Evolutionary conservation across 2,888 invertebrate genomes (phyloP).

Genomic region (Chloroclystis v-ata): DNA sequence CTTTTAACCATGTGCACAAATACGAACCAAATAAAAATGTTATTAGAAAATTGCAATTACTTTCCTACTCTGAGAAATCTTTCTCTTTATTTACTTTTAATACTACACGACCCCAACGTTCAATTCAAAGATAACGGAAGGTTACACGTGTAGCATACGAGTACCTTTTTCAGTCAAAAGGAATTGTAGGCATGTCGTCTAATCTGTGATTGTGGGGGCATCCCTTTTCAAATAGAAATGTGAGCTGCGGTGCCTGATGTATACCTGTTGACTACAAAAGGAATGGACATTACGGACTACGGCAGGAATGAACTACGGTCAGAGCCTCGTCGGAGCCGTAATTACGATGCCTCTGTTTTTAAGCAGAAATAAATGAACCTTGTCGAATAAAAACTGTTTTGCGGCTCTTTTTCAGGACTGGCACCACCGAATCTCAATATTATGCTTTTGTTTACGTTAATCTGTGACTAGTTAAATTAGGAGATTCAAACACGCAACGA

Average conservation of each 20-base stretch:
- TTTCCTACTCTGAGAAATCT: too few relatives aligned
- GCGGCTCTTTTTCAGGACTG: too few relatives aligned
- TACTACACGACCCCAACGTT: not conserved
- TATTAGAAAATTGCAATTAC: too few relatives aligned
- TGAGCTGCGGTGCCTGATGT: slow-evolving; percentile 28
- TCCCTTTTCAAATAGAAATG: slow-evolving; percentile 1
- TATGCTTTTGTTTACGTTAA: too few relatives aligned
- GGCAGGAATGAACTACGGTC: slow-evolving; percentile 23
- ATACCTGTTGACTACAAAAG: slow-evolving; percentile 39
- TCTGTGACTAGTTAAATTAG: too few relatives aligned
- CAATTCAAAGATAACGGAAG: not conserved
- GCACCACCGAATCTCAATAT: too few relatives aligned
- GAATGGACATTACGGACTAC: slow-evolving; percentile 13
- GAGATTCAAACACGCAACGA: too few relatives aligned
- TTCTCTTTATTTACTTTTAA: too few relatives aligned
- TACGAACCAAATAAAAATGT: too few relatives aligned
- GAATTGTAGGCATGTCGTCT: slow-evolving; percentile 6
- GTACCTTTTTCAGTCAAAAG: slow-evolving; percentile 1
- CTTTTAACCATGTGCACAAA: too few relatives aligned
- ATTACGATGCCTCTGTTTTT: slow-evolving; percentile 41
- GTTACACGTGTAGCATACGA: not conserved
- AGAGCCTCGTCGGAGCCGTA: slow-evolving; percentile 39
- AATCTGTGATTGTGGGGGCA: slow-evolving; percentile 8
- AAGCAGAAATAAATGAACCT: slow-evolving; percentile 41
- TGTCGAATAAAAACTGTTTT: too few relatives aligned